Conservation (phyloP, 2,797 vertebrate genomes). For the Euphonia xanthogaster region DNA sequence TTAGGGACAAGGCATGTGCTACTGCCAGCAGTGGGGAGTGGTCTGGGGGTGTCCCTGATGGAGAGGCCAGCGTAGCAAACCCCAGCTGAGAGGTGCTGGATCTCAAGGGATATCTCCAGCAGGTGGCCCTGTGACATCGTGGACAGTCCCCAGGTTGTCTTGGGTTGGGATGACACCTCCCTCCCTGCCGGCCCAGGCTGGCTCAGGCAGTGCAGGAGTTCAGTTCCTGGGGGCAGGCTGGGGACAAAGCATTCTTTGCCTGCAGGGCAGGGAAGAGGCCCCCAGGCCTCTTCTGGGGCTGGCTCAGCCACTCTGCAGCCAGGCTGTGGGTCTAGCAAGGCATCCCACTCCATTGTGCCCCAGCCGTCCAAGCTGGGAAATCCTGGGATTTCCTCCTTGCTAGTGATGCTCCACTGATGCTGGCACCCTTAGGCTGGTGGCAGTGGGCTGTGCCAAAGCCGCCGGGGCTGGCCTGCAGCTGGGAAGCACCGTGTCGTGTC, state of each 20-base stretch:
- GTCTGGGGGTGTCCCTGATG: not conserved
- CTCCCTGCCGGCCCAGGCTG: not conserved
- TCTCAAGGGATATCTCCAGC: conserved; percentile 13
- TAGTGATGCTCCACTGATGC: not conserved
- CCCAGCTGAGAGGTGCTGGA: not conserved
- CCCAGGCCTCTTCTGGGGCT: not conserved
- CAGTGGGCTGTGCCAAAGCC: not conserved
- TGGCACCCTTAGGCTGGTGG: not conserved
- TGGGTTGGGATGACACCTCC: not conserved
- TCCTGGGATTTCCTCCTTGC: not conserved
- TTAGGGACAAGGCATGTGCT: not conserved
- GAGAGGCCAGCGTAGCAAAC: fast-evolving
- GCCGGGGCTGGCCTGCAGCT: not conserved
- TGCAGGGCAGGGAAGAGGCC: not conserved
- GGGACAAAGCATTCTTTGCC: not conserved
- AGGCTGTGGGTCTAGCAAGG: not conserved
- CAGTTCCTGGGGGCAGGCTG: not conserved
- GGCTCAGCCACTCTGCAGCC: not conserved
- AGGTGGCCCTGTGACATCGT: conserved; percentile 57
- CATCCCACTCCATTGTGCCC: fast-evolving
- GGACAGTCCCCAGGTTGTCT: not conserved
- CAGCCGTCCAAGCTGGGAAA: not conserved
- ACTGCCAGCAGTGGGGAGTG: not conserved
- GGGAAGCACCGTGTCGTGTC: fast-evolving
- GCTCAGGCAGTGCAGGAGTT: not conserved